Conservation (phyloP, 1,140 invertebrate species). For the Lamellibrachia luymesi region DNA sequence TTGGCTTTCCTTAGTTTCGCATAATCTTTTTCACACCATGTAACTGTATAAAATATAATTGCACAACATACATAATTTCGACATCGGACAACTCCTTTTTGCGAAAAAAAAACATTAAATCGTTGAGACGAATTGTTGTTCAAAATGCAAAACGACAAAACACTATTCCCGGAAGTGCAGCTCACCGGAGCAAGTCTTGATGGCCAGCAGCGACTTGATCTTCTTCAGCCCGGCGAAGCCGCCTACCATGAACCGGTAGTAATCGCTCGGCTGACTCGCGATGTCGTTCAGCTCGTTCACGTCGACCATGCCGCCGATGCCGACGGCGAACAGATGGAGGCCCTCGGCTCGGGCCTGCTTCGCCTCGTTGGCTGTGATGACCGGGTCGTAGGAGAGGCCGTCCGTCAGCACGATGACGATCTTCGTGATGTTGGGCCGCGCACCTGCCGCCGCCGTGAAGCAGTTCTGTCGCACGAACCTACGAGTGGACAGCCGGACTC, state of each 20-base stretch:
- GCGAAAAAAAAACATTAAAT: neutral
- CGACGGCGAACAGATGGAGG: conserved; percentile 30
- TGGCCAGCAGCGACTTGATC: conserved; percentile 25
- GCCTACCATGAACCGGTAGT: conserved; percentile 21
- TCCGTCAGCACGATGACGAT: conserved; percentile 42
- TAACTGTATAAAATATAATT: neutral
- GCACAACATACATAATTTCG: neutral
- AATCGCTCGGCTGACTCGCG: conserved; percentile 24
- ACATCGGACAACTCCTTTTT: neutral
- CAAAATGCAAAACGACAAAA: neutral
- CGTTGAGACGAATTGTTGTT: neutral
- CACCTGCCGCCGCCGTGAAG: conserved; percentile 36
- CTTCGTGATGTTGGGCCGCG: conserved; percentile 32
- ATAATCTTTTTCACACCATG: neutral
- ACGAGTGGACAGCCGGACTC: neutral
- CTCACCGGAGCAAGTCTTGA: conserved; percentile 27
- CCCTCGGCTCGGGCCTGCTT: conserved; percentile 7
- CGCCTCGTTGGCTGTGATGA: conserved; percentile 2
- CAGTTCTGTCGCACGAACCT: conserved; percentile 32
- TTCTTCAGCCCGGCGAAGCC: conserved; percentile 20
- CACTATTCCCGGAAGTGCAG: too few relatives aligned
- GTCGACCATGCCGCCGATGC: conserved; percentile 21
- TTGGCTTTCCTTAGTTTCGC: too few relatives aligned
- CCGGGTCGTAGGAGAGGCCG: conserved; percentile 31
- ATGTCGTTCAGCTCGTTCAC: conserved; percentile 22